Base-by-base conservation (phyloP, 1,140 invertebrate genomes). In the Drosophila ironensis region DNA sequence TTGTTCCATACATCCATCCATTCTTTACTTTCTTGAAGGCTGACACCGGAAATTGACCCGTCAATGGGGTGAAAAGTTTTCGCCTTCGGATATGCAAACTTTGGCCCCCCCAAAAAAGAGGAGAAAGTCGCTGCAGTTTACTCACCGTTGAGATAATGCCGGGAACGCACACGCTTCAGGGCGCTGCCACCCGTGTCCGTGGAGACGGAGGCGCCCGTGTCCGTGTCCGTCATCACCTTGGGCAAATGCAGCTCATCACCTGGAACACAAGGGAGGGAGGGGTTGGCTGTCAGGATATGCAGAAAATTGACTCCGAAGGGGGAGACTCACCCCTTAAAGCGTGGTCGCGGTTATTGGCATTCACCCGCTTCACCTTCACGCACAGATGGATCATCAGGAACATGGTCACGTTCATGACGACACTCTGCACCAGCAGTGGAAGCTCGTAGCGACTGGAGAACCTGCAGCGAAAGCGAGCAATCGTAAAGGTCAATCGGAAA, bases 321-420 rank as follows among this genome's bases (percentile, higher is more conserved):
- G 22, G 35, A 17, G 22, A 87, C 84, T 69, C 35, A 98, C 97
- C 97, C 92, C 95, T 94, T 90, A 98, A 97, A 80, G 94, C 93
- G 88, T 94, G 92, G 76, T 96, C 94, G 71, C 94, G 93, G 22
- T 93, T 92, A 91, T 94, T 93, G 89, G 97, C 95, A 87, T 94
- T 96, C 90, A 95, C 95, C 89, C 95, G 95, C 80, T 94, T 94
- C 50, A 98, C 94, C 88, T 92, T 93, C 19, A 99, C 95, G 92
- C 98, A 99, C 9, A 99, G 91, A 90, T 97, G 95, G 64, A 99
- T 95, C 96, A 99, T 97, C 16, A 94, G 91, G 88, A 99, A 93
- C 98, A 99, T 99, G 63, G 97, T 95, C 20, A 96, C 88, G 88
- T 98, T 98, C 98, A 99, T 99, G 19, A 99, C 94, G 88, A 99